Evolutionary conservation across 2,888 invertebrate species (phyloP), one percentile per base, ranked within the genome.

Genomic region (Bellardia bayeri): DNA sequence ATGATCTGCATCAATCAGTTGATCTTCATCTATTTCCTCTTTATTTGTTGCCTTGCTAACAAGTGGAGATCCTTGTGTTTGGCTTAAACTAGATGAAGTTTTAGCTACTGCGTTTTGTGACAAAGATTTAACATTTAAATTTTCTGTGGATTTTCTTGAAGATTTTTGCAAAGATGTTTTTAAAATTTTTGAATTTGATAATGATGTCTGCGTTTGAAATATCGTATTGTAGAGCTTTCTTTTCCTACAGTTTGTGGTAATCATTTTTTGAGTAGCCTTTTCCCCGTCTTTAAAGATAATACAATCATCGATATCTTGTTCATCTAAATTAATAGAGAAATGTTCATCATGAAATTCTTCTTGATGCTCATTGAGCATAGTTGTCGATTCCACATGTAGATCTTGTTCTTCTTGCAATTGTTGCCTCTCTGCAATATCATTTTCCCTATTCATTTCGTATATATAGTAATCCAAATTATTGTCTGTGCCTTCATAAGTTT

Each of bases 351-450:
- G 14, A 11, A 33, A 13, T 13, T 49, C 30, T 3, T 74, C 64
- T 56, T 64, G 33, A 5, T 51, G 11, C 13, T 82, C 75, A 23
- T 56, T 30, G 13, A 71, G 61, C 5, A 82, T 72, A 11, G 89
- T 89, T 2, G 89, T 91, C 0, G 91, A 90, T 66, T 91, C 91
- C 8, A 92, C 89, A 75, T 88, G 88, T 3, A 90, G 14, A 16
- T 82, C 69, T 54, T 87, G 85, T 45, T 79, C 56, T n/a, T 63
- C 56, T 51, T 45, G 56, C 5, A 7, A n/a, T 49, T 54, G 14
- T n/a, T 23, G 30, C 13, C 49, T 61, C 1, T 74, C 63, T 16
- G 5, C n/a, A 9, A 14, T 2, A 3, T 11, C 16, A 30, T 76
- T 51, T 3, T 37, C 33, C 63, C 7, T 54, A 6, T 51, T 75